Percentiles rank a stretch among this genome's conserved stretches.
These are phyloP conservation scores for Anastrepha ludens DNA, from an alignment of 1,140 invertebrate species.

Conservation along the genomic window DNA sequence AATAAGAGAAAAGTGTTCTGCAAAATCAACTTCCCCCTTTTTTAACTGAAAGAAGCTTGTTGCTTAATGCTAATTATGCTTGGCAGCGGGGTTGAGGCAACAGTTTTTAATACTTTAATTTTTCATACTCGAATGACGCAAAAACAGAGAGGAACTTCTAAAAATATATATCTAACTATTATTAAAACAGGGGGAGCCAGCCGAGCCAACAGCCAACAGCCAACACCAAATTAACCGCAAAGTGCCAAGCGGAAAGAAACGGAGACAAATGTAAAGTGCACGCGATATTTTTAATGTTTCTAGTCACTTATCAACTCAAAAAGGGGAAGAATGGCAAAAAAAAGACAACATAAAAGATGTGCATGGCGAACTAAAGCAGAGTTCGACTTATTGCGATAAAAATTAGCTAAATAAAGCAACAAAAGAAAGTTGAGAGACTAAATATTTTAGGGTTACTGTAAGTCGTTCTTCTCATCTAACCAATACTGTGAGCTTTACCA, in stretches of 20 bases:
- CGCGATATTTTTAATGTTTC: slow-evolving; percentile 11
- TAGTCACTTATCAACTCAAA: slow-evolving; percentile 8
- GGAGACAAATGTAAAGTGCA: slow-evolving; percentile 38
- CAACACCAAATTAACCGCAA: neutral
- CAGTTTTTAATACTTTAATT: slow-evolving; percentile 40
- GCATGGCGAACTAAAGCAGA: neutral
- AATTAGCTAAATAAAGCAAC: neutral
- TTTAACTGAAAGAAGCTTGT: neutral
- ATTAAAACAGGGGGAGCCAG: neutral
- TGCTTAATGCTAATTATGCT: slow-evolving; percentile 14
- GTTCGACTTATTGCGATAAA: neutral
- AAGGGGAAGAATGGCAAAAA: neutral
- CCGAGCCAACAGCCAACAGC: neutral
- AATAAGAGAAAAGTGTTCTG: slow-evolving; percentile 8
- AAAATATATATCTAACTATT: slow-evolving; percentile 35
- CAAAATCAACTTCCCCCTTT: slow-evolving; percentile 36
- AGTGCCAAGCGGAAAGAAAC: neutral
- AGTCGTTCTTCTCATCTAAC: too few species aligned
- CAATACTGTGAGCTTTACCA: too few species aligned
- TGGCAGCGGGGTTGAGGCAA: slow-evolving; percentile 7
- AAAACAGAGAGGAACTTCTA: neutral
- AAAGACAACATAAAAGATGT: neutral
- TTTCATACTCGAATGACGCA: slow-evolving; percentile 6
- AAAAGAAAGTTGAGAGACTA: neutral
- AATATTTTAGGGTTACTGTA: too few species aligned